Base-by-base conservation (phyloP, 2,113 vertebrate genomes). In the Coreoperca whiteheadi region DNA sequence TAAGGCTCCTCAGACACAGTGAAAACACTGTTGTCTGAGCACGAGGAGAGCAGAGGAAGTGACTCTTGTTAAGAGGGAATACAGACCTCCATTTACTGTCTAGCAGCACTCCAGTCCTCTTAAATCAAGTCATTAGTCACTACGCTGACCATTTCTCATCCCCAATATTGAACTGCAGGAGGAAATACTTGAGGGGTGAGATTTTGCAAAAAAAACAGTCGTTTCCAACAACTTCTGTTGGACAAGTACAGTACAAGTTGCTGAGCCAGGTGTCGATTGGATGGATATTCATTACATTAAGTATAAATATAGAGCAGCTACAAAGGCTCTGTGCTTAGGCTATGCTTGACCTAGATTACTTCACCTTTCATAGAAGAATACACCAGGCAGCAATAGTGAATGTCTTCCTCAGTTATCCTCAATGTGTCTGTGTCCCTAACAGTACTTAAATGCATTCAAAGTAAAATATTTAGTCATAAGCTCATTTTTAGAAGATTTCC, bases 291-390 rank as follows among this genome's bases (percentile, higher is more conserved):
- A 90, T 84, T 82, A 54, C 53, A 71, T 65, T 60, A 54, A 53
- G 57, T 64, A 56, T 74, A 88, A 88, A 92, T 88, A 89, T 81
- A 89, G 81, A 73, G 76, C 65, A 64, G 61, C 63, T 50, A 67
- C 66, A 81, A 82, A 80, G 82, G 37, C 50, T 75, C 39, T 77
- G 57, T 66, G 34, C 67, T 87, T 59, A 56, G 79, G 75, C 79
- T 57, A 69, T 11, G 66, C 64, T 78, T 88, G 87, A 88, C 89
- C 90, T 77, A 94, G 39, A 90, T 90, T 78, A 81, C 54, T 50
- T 92, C 82, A 87, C 66, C 80, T 86, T 87, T 74, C 51, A 60
- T 50, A 74, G 32, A 73, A 76, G 54, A 83, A 81, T 88, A 89
- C 68, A 82, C 61, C 63, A 81, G 63, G 53, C 70, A 77, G 48